Base-by-base conservation (phyloP, 2,797 vertebrate species). In the Mus caroli region DNA sequence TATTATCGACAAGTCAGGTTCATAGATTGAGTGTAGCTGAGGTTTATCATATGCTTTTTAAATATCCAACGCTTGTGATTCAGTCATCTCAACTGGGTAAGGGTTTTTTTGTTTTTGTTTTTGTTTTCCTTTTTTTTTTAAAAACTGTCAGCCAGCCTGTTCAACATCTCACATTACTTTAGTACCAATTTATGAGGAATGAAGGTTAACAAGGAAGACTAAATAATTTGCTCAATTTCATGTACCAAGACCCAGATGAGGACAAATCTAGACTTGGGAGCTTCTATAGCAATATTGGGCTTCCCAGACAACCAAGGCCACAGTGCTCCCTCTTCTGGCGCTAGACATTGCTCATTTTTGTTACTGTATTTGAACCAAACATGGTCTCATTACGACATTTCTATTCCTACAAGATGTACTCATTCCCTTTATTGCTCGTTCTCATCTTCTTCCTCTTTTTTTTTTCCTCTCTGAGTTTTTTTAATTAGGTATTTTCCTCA, bases 151-250 rank as follows among this genome's bases (percentile, higher is more conserved):
- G 58, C 87, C 24, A 62, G 0, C 75, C 26, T 17, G 10, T 11
- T 82, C 40, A 60, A 8, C 15, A 94, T 73, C 28, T 31, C 88
- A 56, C 22, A 76, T 76, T n/a, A 28, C 1, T 43, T 56, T 76
- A 85, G 56, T 28, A 64, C 6, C 50, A 31, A 10, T 86, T 43
- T 89, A 43, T 60, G 56, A 73, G 14, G n/a, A 87, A 40, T 56
- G 46, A 76, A 84, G 15, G 26, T 88, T 60, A 84, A 69, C 40
- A 43, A 73, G 6, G 69, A 89, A 89, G 0, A 8, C 24, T 85
- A 88, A 94, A 40, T 80, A 90, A 37, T 52, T 62, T 80, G 31
- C 31, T 78, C 26, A 82, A 87, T n/a, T 50, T 50, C 28, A 85
- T 6, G 31, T 50, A 24, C 62, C 83, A 67, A 85, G 19, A 50